A percentile compares a stretch with the other conserved stretches of the same genome.
phyloP scores from a whole-genome alignment of 1,140 invertebrate genomes.

The Trichoplusia ni region DNA sequence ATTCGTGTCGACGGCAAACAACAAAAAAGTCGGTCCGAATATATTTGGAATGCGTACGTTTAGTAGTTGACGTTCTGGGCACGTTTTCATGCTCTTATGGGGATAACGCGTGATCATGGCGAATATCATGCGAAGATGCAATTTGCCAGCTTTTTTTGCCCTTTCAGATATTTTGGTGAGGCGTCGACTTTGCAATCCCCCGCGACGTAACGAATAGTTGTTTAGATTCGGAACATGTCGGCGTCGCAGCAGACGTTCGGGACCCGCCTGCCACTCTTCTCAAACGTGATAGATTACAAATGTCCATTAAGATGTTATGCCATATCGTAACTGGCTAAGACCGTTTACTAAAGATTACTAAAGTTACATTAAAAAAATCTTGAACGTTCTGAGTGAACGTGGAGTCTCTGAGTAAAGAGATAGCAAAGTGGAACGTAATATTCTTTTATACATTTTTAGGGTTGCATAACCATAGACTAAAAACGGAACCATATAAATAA shows the following conservation, averaged over 20 bases:
- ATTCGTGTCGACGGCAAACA: conserved; percentile 14
- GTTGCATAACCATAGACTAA: too few species aligned
- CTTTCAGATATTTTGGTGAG: conserved; percentile 17
- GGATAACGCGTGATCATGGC: conserved; percentile 30
- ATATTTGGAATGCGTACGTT: conserved; percentile 17
- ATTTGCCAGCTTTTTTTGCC: conserved; percentile 28
- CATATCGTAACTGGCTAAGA: background rate
- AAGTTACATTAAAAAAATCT: background rate
- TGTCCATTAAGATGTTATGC: conserved; percentile 30
- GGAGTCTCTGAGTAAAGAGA: too few species aligned
- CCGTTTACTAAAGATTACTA: background rate
- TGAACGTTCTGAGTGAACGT: too few species aligned
- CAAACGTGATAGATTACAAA: conserved; percentile 35
- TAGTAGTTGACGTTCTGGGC: conserved; percentile 11
- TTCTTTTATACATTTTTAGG: too few species aligned
- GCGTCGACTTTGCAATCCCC: conserved; percentile 23
- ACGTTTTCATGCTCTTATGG: conserved; percentile 25
- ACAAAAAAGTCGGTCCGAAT: conserved; percentile 19
- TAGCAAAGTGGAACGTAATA: too few species aligned
- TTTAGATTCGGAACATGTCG: conserved; percentile 27
- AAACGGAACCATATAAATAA: too few species aligned
- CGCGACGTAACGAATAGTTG: conserved; percentile 23
- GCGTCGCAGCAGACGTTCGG: background rate
- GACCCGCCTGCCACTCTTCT: background rate
- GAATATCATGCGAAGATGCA: conserved; percentile 31